Evolutionary conservation across 2,888 invertebrate genomes (phyloP), one percentile per base, ranked within the genome.

Genomic region (Trichogramma evanescens): DNA sequence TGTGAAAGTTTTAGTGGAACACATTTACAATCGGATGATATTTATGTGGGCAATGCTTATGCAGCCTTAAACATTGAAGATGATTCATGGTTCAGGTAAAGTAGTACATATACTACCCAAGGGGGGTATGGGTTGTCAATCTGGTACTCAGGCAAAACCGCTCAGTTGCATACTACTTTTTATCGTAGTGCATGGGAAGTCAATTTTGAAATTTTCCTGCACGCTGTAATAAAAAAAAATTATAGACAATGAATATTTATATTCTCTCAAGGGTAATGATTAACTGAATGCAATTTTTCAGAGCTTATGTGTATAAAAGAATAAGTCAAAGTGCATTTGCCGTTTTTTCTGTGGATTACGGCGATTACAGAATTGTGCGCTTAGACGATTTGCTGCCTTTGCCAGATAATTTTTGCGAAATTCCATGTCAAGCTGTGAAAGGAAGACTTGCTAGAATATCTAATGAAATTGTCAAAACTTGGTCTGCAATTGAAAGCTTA

Each of bases 401-500:
- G 43, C 80, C 81, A 52, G 69, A 75, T 1, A 77, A 82, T 66
- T 87, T 85, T 68, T 78, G 82, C 63, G 77, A 80, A 62, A 74
- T 88, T 58, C 86, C 87, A 3, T 84, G 83, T 74, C 86, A 86
- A 76, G 85, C 86, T 1, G 78, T 88, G 48, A 83, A 83, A 70
- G 87, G 87, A 8, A 83, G 81, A 76, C 74, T 88, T 54, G 74
- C 81, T 68, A 86, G 87, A 86, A 80, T 85, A 59, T 76, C 79
- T 65, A 80, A 84, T 50, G 77, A 42, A 75, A 8, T 80, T 26
- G 79, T 79, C 68, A 86, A 89, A 76, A 58, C 42, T 5, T 89
- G 89, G 89, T 81, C 84, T 0, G 84, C 87, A 67, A 86, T 87
- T 67, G 89, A 90, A 75, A 88, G 89, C 70, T 78, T 88, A 57